phyloP scores from a whole-genome alignment of 2,888 invertebrate species.

The Tenthredo amoena region DNA sequence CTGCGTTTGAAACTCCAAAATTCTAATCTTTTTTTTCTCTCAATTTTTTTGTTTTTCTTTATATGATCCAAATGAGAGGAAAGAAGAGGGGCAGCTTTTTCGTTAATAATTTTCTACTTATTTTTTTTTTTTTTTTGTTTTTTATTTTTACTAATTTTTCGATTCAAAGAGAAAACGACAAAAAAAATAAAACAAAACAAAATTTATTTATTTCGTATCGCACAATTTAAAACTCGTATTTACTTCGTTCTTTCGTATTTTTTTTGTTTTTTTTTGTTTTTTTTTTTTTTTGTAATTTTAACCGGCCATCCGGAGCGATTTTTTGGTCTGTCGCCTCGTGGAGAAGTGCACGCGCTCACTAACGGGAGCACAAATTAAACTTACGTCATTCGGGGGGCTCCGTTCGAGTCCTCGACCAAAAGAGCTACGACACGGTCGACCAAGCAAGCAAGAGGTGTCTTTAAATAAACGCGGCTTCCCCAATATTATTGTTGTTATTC shows the following conservation, averaged over 20 bases:
- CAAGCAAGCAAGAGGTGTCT: slow-evolving; percentile 12
- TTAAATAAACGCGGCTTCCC: slow-evolving; percentile 50
- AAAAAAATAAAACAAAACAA: not conserved
- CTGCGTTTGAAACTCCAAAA: not conserved
- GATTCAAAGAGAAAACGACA: not conserved
- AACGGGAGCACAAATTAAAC: slow-evolving; percentile 46
- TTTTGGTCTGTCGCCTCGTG: slow-evolving; percentile 44
- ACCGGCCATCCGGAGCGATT: slow-evolving; percentile 25
- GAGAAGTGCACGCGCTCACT: slow-evolving; percentile 44
- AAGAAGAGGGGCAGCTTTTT: not conserved
- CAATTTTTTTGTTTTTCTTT: not conserved
- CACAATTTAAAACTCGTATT: not conserved
- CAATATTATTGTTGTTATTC: slow-evolving; percentile 51
- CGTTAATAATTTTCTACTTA: not conserved
- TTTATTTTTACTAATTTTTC: not conserved
- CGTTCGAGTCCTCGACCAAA: slow-evolving; percentile 44
- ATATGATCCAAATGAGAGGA: not conserved
- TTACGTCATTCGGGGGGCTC: slow-evolving; percentile 44
- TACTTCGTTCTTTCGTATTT: not conserved
- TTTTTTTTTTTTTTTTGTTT: not conserved
- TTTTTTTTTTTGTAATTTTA: not conserved
- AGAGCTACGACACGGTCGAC: slow-evolving; percentile 47
- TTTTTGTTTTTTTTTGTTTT: too few species aligned
- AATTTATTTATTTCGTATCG: not conserved
- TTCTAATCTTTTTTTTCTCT: not conserved